Conservation (phyloP, 1,140 invertebrate genomes). For the Brachionus plicatilis region DNA sequence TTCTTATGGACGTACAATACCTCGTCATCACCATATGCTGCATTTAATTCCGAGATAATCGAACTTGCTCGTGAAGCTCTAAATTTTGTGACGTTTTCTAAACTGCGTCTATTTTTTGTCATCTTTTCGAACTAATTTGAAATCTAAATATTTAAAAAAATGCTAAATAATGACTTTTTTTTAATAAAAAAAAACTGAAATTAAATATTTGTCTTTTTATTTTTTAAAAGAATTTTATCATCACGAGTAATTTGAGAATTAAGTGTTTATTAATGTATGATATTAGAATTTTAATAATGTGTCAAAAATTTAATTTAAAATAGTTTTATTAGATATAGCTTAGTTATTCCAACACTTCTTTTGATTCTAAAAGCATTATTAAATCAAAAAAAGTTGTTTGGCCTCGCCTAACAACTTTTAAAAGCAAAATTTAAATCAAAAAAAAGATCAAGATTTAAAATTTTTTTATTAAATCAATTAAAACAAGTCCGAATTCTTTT, state of each 20-base stretch:
- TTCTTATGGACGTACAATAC: not conserved
- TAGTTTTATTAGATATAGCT: not conserved
- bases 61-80: not conserved
- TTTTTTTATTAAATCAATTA: not conserved
- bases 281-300: not conserved
- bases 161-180: not conserved
- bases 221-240: not conserved
- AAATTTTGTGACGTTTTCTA: too few relatives aligned
- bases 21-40: not conserved
- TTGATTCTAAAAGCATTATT: not conserved
- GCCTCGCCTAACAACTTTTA: not conserved
- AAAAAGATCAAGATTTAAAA: not conserved
- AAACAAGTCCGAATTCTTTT: not conserved
- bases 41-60: not conserved
- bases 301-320: not conserved
- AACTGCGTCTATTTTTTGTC: too few relatives aligned
- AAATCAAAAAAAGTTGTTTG: not conserved
- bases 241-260: not conserved
- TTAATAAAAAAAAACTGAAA: not conserved
- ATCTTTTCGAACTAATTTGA: too few relatives aligned
- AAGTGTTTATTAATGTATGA: not conserved
- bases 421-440: not conserved
- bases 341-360: not conserved
- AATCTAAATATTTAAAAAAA: too few relatives aligned
- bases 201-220: not conserved